A percentile compares a stretch with the other conserved stretches of the same genome.
phyloP scores from a whole-genome alignment of 2,113 vertebrate species.

The Arvicanthis niloticus region DNA sequence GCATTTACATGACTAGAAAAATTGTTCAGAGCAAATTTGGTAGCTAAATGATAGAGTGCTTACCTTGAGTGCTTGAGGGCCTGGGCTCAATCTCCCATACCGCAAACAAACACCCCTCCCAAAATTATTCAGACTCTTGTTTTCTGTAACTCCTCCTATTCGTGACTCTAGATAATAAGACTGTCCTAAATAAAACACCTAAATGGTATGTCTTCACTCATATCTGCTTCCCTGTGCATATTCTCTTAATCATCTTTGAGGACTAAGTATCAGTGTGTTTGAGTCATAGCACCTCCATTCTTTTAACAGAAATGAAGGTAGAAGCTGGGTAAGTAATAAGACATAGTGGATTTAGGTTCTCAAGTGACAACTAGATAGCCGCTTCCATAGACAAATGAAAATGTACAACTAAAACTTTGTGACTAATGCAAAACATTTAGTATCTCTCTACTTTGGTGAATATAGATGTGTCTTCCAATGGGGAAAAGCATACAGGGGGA shows the following conservation, averaged over 20 bases:
- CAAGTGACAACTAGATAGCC: slow-evolving; percentile 10
- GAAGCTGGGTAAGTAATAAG: slow-evolving; percentile 41
- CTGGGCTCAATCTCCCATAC: neutral
- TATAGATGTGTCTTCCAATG: slow-evolving; percentile 17
- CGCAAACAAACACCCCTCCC: neutral
- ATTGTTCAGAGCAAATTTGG: neutral
- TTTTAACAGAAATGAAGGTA: slow-evolving; percentile 47
- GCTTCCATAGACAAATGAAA: slow-evolving; percentile 8
- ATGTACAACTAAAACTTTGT: slow-evolving; percentile 11
- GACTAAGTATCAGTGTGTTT: slow-evolving; percentile 22
- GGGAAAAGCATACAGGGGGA: neutral
- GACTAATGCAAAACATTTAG: slow-evolving; percentile 18
- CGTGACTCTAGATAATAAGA: neutral
- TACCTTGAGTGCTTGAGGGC: neutral
- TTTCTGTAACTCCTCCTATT: slow-evolving; percentile 1
- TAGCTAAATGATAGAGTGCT: neutral
- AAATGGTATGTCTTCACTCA: neutral
- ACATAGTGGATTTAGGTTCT: slow-evolving; percentile 31
- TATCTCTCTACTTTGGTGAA: neutral
- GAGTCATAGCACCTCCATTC: slow-evolving; percentile 25
- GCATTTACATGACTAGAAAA: slow-evolving; percentile 24
- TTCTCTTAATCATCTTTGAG: slow-evolving; percentile 49
- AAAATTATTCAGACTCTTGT: slow-evolving; percentile 18
- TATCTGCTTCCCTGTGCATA: neutral
- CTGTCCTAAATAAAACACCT: slow-evolving; percentile 7